Base-by-base conservation (phyloP, 1,140 invertebrate species). In the Drosophila pseudoobscura region DNA sequence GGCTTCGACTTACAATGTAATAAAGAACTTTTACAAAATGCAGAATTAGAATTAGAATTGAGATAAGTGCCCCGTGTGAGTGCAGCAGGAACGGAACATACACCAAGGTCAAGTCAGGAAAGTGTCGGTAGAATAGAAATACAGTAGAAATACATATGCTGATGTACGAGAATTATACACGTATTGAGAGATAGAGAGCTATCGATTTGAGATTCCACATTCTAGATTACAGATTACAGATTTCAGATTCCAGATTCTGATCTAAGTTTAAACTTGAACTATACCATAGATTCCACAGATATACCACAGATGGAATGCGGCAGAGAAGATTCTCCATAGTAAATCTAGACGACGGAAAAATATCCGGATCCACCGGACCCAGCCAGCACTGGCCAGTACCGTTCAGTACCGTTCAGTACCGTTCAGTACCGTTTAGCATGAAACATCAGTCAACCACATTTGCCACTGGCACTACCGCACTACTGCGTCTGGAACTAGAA, bases 191-290 rank as follows among this genome's bases (percentile, higher is more conserved):
- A 39, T 31, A 31, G 31, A 31, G 31, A 31, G 46, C 57, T 62
- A 63, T 55, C 70, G 31, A 65, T 29, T 74, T 63, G 71, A 73
- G 70, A 75, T 74, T 75, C 41, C n/a, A 45, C 24, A 41, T 54
- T 26, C 41, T 22, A 55, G n/a, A 26, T 20, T n/a, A 7, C n/a
- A 15, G 11, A 15, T 31, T 31, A 5, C 31, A 9, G 31, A 31
- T 26, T 26, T 3, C 29, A 7, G 29, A 29, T 35, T 35, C 24
- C 29, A 7, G 29, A 29, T 35, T 35, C 24, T 69, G 50, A 41
- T 56, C 45, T 45, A 43, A 62, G 58, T 43, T 39, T 13, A 11
- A 39, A 39, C 35, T 39, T 39, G 35, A 13, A 39, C 35, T 39
- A 22, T 56, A 43, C 24, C 54, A 45, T 17, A 29, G n/a, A 44